phyloP scores from a whole-genome alignment of 2,113 vertebrate species.

The Brachyhypopomus gauderio region DNA sequence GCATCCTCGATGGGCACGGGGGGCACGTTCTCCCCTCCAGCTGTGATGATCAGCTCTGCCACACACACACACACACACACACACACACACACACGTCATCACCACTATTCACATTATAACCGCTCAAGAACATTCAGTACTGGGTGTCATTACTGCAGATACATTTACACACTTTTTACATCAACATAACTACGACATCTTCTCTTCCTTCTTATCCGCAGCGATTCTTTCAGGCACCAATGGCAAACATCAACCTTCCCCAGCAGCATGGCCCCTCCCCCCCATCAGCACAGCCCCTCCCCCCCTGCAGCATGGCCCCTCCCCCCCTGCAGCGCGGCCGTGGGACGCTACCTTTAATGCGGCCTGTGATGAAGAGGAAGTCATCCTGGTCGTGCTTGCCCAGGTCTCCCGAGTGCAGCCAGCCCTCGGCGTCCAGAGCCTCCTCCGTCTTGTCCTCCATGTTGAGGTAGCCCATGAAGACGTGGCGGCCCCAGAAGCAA shows the following conservation, averaged over 20 bases:
- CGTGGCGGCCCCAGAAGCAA: slow-evolving; percentile 88
- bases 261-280: too few relatives aligned
- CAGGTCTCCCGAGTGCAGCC: slow-evolving; percentile 92
- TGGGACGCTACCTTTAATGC: slow-evolving; percentile 85
- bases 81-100: background rate
- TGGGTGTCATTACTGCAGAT: too few relatives aligned
- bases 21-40: slow-evolving; percentile 87
- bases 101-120: too few relatives aligned
- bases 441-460: slow-evolving; percentile 81
- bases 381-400: slow-evolving; percentile 79
- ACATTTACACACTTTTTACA: too few relatives aligned
- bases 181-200: too few relatives aligned
- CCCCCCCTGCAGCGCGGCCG: too few relatives aligned
- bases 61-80: slow-evolving; percentile 33
- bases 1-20: slow-evolving; percentile 85
- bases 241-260: too few relatives aligned
- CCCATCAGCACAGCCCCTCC: too few relatives aligned
- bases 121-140: too few relatives aligned
- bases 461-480: slow-evolving; percentile 96
- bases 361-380: slow-evolving; percentile 88
- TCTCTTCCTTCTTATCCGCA: too few relatives aligned
- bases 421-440: slow-evolving; percentile 81
- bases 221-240: too few relatives aligned
- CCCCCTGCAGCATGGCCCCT: too few relatives aligned
- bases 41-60: slow-evolving; percentile 92